These are phyloP conservation scores for Galeopterus variegatus DNA, from an alignment of 2,113 vertebrate genomes.

Conservation along the genomic window DNA sequence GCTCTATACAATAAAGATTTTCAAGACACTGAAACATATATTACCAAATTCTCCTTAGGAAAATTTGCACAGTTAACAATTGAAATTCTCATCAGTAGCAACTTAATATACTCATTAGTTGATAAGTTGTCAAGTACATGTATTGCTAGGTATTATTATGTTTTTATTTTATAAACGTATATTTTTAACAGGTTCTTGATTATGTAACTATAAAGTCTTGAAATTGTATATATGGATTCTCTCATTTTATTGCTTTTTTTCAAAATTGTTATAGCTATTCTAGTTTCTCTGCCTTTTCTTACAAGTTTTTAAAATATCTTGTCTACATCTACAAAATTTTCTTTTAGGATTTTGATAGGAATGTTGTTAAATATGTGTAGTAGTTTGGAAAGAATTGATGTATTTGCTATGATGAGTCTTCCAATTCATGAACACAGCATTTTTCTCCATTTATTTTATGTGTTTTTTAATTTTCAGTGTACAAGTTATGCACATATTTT, in stretches of 20 bases:
- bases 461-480: too few species aligned
- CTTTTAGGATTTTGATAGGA: background rate
- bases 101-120: background rate
- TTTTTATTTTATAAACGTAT: background rate
- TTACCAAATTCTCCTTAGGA: background rate
- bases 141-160: fast-evolving
- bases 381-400: background rate
- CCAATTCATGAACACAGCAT: background rate
- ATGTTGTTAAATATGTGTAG: background rate
- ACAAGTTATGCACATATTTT: background rate
- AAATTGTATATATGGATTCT: background rate
- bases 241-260: background rate
- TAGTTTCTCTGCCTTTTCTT: background rate
- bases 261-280: background rate
- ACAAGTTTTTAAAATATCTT: background rate
- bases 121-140: fast-evolving
- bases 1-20: too few species aligned
- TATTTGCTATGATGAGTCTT: background rate
- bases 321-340: background rate
- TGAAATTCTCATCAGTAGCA: background rate
- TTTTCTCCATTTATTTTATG: background rate
- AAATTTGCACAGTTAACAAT: background rate
- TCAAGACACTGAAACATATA: too few species aligned
- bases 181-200: background rate
- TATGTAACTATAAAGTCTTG: background rate